These are phyloP conservation scores for Lasioglossum albipes DNA, from an alignment of 1,140 invertebrate species.

Conservation along the genomic window DNA sequence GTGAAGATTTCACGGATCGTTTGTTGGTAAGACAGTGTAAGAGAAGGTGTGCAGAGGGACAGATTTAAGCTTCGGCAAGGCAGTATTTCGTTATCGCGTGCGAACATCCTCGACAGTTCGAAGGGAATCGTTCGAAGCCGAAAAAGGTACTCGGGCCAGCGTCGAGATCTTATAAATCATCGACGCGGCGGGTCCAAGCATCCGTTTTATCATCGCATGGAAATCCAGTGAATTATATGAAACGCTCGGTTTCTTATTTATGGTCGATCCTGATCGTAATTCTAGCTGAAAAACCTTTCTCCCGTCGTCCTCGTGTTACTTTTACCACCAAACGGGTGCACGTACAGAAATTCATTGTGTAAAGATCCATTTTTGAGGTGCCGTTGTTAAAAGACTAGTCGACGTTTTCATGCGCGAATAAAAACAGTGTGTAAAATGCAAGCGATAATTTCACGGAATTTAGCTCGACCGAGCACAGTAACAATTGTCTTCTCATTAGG, in stretches of 20 bases:
- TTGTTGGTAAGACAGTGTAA: too few species aligned
- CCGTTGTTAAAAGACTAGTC: too few species aligned
- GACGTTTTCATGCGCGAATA: too few species aligned
- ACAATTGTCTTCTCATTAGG: too few species aligned
- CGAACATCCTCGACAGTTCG: constrained; percentile 11
- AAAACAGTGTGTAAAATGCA: too few species aligned
- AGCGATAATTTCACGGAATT: too few species aligned
- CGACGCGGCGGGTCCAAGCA: constrained; percentile 61
- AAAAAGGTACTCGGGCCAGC: constrained; percentile 16
- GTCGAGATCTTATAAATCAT: constrained; percentile 75
- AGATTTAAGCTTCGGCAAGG: constrained; percentile 12
- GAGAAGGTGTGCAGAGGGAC: not conserved
- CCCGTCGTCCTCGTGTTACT: not conserved
- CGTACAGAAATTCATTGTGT: not conserved
- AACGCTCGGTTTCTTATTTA: constrained; percentile 75
- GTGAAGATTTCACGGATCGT: too few species aligned
- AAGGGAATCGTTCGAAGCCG: constrained; percentile 4
- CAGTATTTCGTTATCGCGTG: constrained; percentile 36
- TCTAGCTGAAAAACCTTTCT: constrained; percentile 58
- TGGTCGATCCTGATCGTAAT: constrained; percentile 72
- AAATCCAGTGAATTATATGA: constrained; percentile 77
- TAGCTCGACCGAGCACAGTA: too few species aligned
- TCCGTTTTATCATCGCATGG: constrained; percentile 79
- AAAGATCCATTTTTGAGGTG: too few species aligned
- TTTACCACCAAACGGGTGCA: too few species aligned